Evolutionary conservation across 2,888 invertebrate species (phyloP).

Genomic region (Drosophila parthenogenetica): DNA sequence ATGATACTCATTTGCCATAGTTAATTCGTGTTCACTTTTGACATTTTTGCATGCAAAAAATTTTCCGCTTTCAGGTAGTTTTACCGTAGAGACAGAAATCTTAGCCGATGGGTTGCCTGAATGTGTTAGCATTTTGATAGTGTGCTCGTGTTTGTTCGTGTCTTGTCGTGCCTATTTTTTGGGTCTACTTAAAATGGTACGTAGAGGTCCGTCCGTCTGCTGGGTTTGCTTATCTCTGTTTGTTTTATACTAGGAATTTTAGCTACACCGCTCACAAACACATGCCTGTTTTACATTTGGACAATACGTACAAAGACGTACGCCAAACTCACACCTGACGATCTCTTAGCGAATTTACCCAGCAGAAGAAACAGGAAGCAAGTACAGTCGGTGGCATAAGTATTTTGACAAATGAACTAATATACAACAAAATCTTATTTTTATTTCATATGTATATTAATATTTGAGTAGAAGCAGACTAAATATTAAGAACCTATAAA

Average conservation of each 20-base stretch:
- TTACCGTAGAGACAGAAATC: constrained; percentile 65
- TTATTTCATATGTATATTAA: too few species aligned
- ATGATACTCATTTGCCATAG: constrained; percentile 29
- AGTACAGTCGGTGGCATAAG: background rate
- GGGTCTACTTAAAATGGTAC: constrained; percentile 33
- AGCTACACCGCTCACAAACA: constrained; percentile 29
- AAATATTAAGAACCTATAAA: too few species aligned
- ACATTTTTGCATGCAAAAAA: constrained; percentile 78
- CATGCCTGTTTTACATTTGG: constrained; percentile 8
- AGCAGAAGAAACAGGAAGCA: constrained; percentile 35
- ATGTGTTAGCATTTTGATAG: constrained; percentile 50
- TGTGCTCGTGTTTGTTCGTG: constrained; percentile 45
- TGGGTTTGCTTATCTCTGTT: constrained; percentile 64
- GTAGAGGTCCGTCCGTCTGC: constrained; percentile 26
- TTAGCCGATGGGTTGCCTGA: constrained; percentile 45
- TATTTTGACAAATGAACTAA: too few species aligned
- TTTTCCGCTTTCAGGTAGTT: constrained; percentile 80
- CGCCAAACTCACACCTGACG: constrained; percentile 54
- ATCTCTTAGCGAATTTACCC: constrained; percentile 18
- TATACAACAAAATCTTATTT: too few species aligned
- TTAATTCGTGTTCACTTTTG: constrained; percentile 74
- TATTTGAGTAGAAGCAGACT: too few species aligned
- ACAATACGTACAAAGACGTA: constrained; percentile 1
- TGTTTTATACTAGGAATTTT: constrained; percentile 61
- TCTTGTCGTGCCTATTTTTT: constrained; percentile 37